These are phyloP conservation scores for Chitala chitala DNA, from an alignment of 2,113 vertebrate species.

Conservation along the genomic window DNA sequence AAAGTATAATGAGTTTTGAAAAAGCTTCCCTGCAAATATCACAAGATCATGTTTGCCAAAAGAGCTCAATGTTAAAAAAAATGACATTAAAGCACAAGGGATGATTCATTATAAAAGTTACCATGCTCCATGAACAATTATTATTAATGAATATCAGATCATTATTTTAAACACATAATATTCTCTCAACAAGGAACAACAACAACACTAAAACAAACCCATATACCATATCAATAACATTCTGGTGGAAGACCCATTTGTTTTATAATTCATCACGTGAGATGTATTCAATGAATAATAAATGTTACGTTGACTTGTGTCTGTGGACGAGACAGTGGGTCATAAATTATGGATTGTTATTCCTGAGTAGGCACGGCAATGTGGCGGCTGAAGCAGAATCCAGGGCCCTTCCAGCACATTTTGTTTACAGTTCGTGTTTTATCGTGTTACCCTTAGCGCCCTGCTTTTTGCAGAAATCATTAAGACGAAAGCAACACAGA, in stretches of 20 bases:
- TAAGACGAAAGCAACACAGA: slow-evolving; percentile 18
- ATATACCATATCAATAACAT: slow-evolving; percentile 11
- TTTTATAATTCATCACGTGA: slow-evolving; percentile 40
- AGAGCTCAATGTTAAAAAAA: no score
- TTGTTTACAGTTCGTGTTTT: slow-evolving; percentile 36
- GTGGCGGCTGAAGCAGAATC: slow-evolving; percentile 19
- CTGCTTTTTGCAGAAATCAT: slow-evolving; percentile 31
- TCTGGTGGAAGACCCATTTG: slow-evolving; percentile 38
- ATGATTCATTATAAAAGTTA: no score
- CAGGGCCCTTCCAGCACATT: slow-evolving; percentile 36
- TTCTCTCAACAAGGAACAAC: slow-evolving; percentile 20
- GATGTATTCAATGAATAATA: slow-evolving; percentile 50
- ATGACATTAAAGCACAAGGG: no score
- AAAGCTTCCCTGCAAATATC: no score
- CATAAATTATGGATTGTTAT: slow-evolving; percentile 54
- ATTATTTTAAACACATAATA: not conserved
- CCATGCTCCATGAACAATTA: not conserved
- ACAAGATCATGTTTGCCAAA: no score
- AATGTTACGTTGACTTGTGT: slow-evolving; percentile 44
- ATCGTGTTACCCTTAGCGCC: slow-evolving; percentile 24
- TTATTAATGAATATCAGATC: slow-evolving; percentile 1
- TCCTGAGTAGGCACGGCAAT: slow-evolving; percentile 44
- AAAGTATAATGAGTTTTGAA: no score
- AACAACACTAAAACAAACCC: slow-evolving; percentile 12
- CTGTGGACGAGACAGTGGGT: slow-evolving; percentile 38